Evolutionary conservation across 2,113 vertebrate species (phyloP), one percentile per base, ranked within the genome.

Genomic region (Plecotus auritus): DNA sequence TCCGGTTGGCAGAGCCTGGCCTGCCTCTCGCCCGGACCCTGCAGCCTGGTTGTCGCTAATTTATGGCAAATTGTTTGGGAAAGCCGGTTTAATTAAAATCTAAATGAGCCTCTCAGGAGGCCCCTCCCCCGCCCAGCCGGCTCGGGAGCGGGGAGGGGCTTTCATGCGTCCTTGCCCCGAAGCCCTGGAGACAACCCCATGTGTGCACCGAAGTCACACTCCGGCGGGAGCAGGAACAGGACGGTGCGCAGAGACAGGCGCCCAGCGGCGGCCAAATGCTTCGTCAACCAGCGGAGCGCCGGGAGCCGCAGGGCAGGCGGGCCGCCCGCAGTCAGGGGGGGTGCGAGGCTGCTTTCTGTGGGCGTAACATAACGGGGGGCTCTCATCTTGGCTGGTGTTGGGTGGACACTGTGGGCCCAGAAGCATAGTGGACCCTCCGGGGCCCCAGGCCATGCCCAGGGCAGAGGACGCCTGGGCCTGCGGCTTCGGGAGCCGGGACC

Each of bases 131-230:
- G 37, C 90, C 88, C 32, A 7, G 42, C 42, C 37, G 1, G 42
- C 42, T 42, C 42, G 6, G 42, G 42, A 42, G 42, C 6, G 42
- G 42, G 42, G 42, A 6, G 42, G 42, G 42, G 42, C 42, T 42
- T 42, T 8, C 42, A 7, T 42, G 1, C 1, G 7, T 42, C 42
- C 11, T 49, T 12, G 91, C 72, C 85, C 35, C 13, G 0, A 94
- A 86, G 66, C 96, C 95, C 77, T 77, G 22, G 74, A 96, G 93
- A 96, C 96, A 95, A 96, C 91, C 96, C 84, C 94, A 97, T 97
- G 97, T 97, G 97, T 97, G 97, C 84, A 96, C 97, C 83, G 97
- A 97, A 97, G 97, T 97, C 97, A 97, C 97, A 98, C 97, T 97
- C 97, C 97, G 95, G 95, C 88, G 95, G 86, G 81, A 97, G 82